Evolutionary conservation across 2,888 invertebrate species (phyloP).

Genomic region (Brassicogethes aeneus): DNA sequence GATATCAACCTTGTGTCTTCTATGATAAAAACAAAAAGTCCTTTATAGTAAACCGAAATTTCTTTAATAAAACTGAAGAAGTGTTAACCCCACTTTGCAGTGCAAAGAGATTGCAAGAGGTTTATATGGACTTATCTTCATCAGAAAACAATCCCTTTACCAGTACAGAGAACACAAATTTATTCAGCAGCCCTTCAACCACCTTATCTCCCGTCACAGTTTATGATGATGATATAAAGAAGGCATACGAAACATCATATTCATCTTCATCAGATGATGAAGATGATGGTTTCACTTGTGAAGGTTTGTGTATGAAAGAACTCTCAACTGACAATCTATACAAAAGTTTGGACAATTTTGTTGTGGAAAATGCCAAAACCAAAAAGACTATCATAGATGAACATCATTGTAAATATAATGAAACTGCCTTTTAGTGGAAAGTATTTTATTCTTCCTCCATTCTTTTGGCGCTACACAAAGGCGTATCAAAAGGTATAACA

Average conservation of each 20-base stretch:
- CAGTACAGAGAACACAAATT: not conserved
- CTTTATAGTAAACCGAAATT: constrained; percentile 53
- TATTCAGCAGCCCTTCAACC: not conserved
- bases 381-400: constrained; percentile 4
- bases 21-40: constrained; percentile 49
- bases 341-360: constrained; percentile 14
- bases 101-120: constrained; percentile 70
- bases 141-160: not conserved
- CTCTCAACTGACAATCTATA: constrained; percentile 12
- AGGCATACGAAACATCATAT: not conserved
- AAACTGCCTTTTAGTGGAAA: constrained; percentile 15
- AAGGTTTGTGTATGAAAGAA: constrained; percentile 15
- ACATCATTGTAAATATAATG: constrained; percentile 10
- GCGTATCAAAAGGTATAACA: constrained; percentile 61
- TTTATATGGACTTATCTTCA: constrained; percentile 34
- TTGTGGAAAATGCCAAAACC: constrained; percentile 8
- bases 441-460: constrained; percentile 49
- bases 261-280: constrained; percentile 9
- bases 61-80: constrained; percentile 56
- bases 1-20: constrained; percentile 49
- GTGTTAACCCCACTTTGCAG: constrained; percentile 76
- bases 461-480: constrained; percentile 81
- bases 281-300: constrained; percentile 11
- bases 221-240: constrained; percentile 5
- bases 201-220: constrained; percentile 6